Evolutionary conservation across 2,888 invertebrate species (phyloP).

Genomic region (Ypsolopha sequella): DNA sequence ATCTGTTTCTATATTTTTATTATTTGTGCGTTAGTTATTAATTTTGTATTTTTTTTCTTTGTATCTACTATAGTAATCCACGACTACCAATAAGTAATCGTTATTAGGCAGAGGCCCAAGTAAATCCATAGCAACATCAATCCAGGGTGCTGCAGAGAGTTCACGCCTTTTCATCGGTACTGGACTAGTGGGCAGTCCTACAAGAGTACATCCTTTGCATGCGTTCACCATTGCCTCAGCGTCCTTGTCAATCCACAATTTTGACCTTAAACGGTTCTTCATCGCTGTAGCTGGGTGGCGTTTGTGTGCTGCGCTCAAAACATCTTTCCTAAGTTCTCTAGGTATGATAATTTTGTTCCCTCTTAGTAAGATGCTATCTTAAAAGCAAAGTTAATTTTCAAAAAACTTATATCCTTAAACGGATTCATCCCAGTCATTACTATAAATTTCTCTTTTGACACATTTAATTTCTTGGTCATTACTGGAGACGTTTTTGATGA

Average conservation of each 20-base stretch:
- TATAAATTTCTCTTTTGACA: no score
- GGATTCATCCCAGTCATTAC: no score
- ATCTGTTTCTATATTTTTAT: conserved; percentile 2
- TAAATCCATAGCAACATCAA: conserved; percentile 13
- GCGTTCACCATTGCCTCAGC: neutral
- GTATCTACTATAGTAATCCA: conserved; percentile 17
- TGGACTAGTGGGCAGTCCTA: conserved; percentile 12
- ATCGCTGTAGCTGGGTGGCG: conserved; percentile 21
- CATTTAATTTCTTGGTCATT: no score
- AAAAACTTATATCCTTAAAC: neutral
- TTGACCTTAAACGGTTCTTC: neutral
- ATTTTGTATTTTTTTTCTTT: no score
- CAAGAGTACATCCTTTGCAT: conserved; percentile 12
- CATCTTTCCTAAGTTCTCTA: conserved; percentile 2
- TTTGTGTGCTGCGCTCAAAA: conserved; percentile 12
- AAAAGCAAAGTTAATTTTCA: neutral
- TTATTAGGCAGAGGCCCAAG: conserved; percentile 15
- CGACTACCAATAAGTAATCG: conserved; percentile 13
- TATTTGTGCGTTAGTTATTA: conserved; percentile 3
- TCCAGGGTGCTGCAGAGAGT: conserved; percentile 11
- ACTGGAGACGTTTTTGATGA: no score
- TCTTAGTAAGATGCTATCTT: neutral
- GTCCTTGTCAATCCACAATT: conserved; percentile 1
- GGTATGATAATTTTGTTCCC: conserved; percentile 1
- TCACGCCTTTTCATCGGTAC: conserved; percentile 9